phyloP scores from a whole-genome alignment of 92 coral and sea anemone genomes.

The Blastomussa wellsi region DNA sequence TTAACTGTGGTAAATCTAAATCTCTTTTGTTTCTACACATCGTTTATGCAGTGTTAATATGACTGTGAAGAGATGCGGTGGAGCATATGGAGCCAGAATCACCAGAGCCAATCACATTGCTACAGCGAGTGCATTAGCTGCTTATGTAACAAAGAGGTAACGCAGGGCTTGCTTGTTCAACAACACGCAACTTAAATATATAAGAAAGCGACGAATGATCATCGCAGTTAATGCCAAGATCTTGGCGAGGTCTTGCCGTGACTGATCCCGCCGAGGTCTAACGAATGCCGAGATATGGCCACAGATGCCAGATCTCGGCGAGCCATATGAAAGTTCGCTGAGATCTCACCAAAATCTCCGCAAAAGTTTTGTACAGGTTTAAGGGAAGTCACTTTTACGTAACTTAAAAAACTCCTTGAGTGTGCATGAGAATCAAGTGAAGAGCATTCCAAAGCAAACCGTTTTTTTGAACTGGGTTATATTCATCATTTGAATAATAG shows the following conservation, averaged over 20 bases:
- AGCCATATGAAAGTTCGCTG: too few species aligned
- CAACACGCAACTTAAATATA: too few species aligned
- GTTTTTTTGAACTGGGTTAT: not conserved
- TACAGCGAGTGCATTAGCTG: slow-evolving; percentile 82
- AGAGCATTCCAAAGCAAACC: not conserved
- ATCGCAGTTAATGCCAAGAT: too few species aligned
- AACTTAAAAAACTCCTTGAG: too few species aligned
- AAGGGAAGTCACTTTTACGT: too few species aligned
- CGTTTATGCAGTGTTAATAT: slow-evolving; percentile 61
- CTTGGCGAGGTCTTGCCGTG: too few species aligned
- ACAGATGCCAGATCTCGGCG: too few species aligned
- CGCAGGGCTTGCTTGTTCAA: not conserved
- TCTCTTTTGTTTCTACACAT: not conserved
- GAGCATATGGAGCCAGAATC: slow-evolving; percentile 85
- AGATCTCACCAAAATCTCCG: too few species aligned
- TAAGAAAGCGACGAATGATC: too few species aligned
- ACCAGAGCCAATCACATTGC: slow-evolving; percentile 64
- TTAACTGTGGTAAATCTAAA: not conserved
- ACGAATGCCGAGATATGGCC: too few species aligned
- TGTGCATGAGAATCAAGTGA: not conserved
- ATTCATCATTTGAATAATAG: slow-evolving; percentile 29
- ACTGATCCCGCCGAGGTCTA: too few species aligned
- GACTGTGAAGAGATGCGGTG: slow-evolving; percentile 82
- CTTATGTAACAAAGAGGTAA: slow-evolving; percentile 79
- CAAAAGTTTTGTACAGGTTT: too few species aligned